These are phyloP conservation scores for Tupiocoris notatus DNA, from an alignment of 2,888 invertebrate species.

Conservation along the genomic window DNA sequence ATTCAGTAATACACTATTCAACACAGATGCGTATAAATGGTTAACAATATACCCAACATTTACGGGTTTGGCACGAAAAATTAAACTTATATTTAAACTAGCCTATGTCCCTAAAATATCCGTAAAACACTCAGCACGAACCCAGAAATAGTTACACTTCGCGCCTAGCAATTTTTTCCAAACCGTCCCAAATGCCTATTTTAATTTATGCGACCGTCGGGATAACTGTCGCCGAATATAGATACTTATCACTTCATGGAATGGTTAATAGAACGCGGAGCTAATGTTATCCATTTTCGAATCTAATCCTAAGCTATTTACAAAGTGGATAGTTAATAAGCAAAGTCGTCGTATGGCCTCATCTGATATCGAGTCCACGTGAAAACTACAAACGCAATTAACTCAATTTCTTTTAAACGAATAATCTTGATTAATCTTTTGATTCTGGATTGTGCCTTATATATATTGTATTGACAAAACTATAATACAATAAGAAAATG, in stretches of 20 bases:
- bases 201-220: no score
- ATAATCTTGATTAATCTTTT: constrained; percentile 36
- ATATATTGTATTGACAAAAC: neutral
- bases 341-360: neutral
- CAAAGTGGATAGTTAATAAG: neutral
- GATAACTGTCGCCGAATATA: no score
- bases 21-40: neutral
- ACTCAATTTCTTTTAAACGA: neutral
- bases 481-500: constrained; percentile 2
- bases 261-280: no score
- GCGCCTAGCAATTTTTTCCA: no score
- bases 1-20: no score
- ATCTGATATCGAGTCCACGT: neutral
- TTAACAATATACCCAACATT: neutral
- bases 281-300: neutral
- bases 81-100: neutral
- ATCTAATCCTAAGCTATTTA: neutral
- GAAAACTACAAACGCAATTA: neutral
- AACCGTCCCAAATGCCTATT: no score
- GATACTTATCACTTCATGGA: no score
- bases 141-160: no score
- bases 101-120: no score
- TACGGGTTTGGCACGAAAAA: neutral
- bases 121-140: no score
- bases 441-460: constrained; percentile 19